These are phyloP conservation scores for Falco peregrinus DNA, from an alignment of 2,797 vertebrate species.

Conservation along the genomic window DNA sequence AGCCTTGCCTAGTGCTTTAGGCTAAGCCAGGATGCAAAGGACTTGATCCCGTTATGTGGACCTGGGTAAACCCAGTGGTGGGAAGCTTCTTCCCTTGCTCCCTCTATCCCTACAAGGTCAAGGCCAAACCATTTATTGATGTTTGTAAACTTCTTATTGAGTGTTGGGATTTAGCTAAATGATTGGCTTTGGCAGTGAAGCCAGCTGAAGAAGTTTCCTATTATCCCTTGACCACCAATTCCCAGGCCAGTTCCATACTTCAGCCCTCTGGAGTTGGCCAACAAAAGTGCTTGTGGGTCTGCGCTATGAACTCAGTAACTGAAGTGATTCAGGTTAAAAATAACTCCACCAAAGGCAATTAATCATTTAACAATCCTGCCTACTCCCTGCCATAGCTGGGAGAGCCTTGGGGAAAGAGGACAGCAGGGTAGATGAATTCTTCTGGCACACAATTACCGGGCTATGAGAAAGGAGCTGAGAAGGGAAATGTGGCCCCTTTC, in stretches of 20 bases:
- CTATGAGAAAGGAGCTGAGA: conserved; percentile 35
- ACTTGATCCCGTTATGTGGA: background rate
- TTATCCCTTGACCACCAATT: conserved; percentile 38
- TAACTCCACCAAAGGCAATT: conserved; percentile 40
- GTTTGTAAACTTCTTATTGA: conserved; percentile 35
- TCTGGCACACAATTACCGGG: conserved; percentile 3
- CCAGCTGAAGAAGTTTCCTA: conserved; percentile 3
- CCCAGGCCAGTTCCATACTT: conserved; percentile 13
- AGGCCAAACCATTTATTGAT: conserved; percentile 23
- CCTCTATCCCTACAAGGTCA: background rate
- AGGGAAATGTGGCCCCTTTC: conserved; percentile 27
- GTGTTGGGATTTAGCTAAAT: background rate
- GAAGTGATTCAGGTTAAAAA: conserved; percentile 54
- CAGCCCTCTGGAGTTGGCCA: conserved; percentile 22
- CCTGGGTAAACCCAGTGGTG: background rate
- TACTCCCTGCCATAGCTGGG: conserved; percentile 13
- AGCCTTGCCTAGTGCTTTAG: background rate
- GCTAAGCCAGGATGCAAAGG: background rate
- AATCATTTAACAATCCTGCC: conserved; percentile 41
- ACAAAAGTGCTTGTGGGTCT: background rate
- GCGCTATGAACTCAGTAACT: background rate
- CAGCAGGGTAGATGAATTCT: conserved; percentile 44
- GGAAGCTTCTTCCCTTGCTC: background rate
- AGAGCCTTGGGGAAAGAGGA: conserved; percentile 47
- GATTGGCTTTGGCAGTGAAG: conserved; percentile 16